Evolutionary conservation across 2,888 invertebrate species (phyloP), one percentile per base, ranked within the genome.

Genomic region (Siphlonurus alternatus): DNA sequence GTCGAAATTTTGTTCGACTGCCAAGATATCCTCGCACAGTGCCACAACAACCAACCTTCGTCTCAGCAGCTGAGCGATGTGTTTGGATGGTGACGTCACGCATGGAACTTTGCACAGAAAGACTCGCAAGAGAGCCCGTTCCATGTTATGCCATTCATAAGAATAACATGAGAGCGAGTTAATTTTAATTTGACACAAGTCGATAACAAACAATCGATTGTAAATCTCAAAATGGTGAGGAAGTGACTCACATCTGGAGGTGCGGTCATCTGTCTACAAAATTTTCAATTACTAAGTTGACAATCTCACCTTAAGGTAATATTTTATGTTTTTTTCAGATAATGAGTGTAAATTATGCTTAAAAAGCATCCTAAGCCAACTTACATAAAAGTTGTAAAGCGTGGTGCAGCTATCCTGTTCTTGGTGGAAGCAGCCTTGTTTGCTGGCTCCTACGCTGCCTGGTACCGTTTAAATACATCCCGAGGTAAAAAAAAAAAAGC

Each of bases 381-480:
- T 62, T 75, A 77, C 70, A 79, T 78, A 75, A 78, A 76, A 74
- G 76, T 78, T 67, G 70, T 84, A 60, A 80, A 78, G 71, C 74
- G 74, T 68, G 77, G 82, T 69, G 78, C 82, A 25, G 81, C 80
- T 73, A 72, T 77, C 62, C 69, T 86, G 24, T 76, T 88, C 70
- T 73, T 82, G 61, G 71, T 78, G 7, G 89, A 89, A 77, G 79
- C 79, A 19, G 69, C 79, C 64, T 77, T 78, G 24, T 80, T 87
- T 72, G 78, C 80, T 59, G 81, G 75, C 61, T 79, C 83, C 25
- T 88, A 85, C 76, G 79, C 77, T 66, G 71, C 84, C 69, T 89
- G 86, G 83, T 77, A 79, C 73, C 82, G 81, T 76, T 79, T 88
- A 74, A 88, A 87, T 73, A 81, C 81, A 62, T 83, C 85, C 70